Evolutionary conservation across 1,140 invertebrate species (phyloP).

Genomic region (Caenorhabditis brenneri): DNA sequence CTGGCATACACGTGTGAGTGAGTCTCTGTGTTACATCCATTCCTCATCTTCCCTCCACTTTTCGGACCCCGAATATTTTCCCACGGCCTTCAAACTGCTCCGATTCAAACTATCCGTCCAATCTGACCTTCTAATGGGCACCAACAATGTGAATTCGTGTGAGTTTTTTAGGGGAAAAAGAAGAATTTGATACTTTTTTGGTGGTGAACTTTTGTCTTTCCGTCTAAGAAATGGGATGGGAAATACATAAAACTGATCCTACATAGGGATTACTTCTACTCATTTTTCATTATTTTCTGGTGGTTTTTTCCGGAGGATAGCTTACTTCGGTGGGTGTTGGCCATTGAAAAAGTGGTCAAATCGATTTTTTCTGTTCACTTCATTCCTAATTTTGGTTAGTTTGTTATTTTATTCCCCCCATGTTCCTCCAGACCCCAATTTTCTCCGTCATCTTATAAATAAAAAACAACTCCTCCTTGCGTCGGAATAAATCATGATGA

Average conservation of each 20-base stretch:
- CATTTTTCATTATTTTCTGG: slow-evolving; percentile 3
- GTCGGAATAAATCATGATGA: not conserved
- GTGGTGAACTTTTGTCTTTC: not conserved
- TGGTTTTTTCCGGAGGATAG: not conserved
- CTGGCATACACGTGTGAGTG: slow-evolving; percentile 17
- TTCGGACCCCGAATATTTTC: not conserved
- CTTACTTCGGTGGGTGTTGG: too few species aligned
- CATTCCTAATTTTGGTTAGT: too few species aligned
- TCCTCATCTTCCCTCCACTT: not conserved
- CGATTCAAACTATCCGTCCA: slow-evolving; percentile 19
- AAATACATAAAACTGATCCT: slow-evolving; percentile 2
- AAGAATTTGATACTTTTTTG: not conserved
- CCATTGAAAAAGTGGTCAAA: too few species aligned
- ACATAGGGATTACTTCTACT: not conserved
- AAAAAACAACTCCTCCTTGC: not conserved
- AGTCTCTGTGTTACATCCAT: too few species aligned
- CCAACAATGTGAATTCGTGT: slow-evolving; percentile 34
- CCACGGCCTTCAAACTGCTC: not conserved
- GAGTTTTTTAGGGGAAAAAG: not conserved
- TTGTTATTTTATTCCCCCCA: not conserved
- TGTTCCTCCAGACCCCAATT: too few species aligned
- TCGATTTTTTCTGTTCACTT: too few species aligned
- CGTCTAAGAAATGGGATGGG: not conserved
- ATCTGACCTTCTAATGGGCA: slow-evolving; percentile 29
- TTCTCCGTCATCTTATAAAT: not conserved